Percentiles rank a stretch among this genome's conserved stretches.
These are phyloP conservation scores for Eulacestoma nigropectus DNA, from an alignment of 2,113 vertebrate species.

Conservation along the genomic window DNA sequence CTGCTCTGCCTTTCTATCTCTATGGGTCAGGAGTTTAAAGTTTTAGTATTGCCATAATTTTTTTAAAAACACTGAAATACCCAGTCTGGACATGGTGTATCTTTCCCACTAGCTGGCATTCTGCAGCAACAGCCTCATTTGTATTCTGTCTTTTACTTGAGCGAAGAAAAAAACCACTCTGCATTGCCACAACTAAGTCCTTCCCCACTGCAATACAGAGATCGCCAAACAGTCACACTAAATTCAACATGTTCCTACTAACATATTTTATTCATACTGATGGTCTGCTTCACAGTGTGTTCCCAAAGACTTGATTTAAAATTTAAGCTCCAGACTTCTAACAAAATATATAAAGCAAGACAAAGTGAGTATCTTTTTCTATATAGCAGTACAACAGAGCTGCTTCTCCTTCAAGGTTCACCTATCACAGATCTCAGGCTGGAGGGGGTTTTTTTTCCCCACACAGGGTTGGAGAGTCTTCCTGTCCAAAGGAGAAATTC, in stretches of 20 bases:
- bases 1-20: neutral
- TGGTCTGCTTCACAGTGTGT: neutral
- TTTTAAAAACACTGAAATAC: neutral
- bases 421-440: neutral
- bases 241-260: neutral
- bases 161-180: neutral
- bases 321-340: neutral
- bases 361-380: neutral
- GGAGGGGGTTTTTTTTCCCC: neutral
- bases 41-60: neutral
- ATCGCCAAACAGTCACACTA: neutral
- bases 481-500: neutral
- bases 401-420: neutral
- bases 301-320: conserved; percentile 21
- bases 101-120: neutral
- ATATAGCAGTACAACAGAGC: neutral
- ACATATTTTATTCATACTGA: conserved; percentile 31
- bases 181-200: neutral
- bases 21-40: neutral
- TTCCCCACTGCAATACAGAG: neutral
- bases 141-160: neutral
- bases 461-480: neutral
- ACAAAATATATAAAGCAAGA: conserved; percentile 9
- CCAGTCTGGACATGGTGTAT: neutral
- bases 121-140: conserved; percentile 12